A percentile compares a stretch with the other conserved stretches of the same genome.
phyloP scores from a whole-genome alignment of 2,113 vertebrate species.

The Urocitellus parryii region DNA sequence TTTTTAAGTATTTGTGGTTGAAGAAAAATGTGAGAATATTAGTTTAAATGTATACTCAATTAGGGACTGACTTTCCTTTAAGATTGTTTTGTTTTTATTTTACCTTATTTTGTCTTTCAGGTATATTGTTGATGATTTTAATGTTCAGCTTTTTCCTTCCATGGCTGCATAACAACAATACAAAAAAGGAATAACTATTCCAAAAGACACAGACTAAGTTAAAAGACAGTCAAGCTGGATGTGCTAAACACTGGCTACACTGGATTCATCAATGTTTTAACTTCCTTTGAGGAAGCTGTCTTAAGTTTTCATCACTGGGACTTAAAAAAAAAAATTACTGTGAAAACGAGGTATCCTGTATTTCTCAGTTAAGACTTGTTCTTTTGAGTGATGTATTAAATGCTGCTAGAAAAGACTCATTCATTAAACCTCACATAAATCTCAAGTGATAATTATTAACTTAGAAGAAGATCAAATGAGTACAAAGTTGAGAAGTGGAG shows the following conservation, averaged over 20 bases:
- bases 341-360: slow-evolving; percentile 68
- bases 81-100: slow-evolving; percentile 24
- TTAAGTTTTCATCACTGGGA: slow-evolving; percentile 64
- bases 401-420: slow-evolving; percentile 68
- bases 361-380: slow-evolving; percentile 71
- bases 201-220: slow-evolving; percentile 55
- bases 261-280: slow-evolving; percentile 21
- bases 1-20: slow-evolving; percentile 8
- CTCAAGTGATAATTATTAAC: slow-evolving; percentile 53
- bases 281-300: slow-evolving; percentile 51
- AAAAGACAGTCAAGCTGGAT: slow-evolving; percentile 40
- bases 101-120: slow-evolving; percentile 76
- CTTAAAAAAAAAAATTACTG: slow-evolving; percentile 56
- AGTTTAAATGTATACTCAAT: neutral
- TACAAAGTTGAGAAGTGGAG: neutral
- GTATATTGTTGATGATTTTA: slow-evolving; percentile 78
- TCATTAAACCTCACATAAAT: slow-evolving; percentile 55
- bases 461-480: neutral
- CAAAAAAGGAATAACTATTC: slow-evolving; percentile 68
- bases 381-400: slow-evolving; percentile 71
- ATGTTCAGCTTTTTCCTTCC: slow-evolving; percentile 80
- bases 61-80: neutral
- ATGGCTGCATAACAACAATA: slow-evolving; percentile 75
- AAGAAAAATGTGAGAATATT: slow-evolving; percentile 21
- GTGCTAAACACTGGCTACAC: slow-evolving; percentile 24